Evolutionary conservation across 2,888 invertebrate genomes (phyloP).

Genomic region (Plebejus anna): DNA sequence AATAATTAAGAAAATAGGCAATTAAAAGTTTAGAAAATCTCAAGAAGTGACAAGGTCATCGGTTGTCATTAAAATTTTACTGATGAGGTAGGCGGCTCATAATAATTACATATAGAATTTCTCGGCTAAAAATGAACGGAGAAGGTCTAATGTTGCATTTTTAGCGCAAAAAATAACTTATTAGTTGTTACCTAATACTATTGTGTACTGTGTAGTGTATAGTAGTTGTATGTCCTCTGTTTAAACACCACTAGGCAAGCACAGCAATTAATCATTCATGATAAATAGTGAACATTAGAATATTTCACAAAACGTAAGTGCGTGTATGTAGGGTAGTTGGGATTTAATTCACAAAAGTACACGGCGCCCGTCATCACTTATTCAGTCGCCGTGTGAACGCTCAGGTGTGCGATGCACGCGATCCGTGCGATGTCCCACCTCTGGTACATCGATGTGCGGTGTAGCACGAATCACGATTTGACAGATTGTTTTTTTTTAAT

Average conservation of each 20-base stretch:
- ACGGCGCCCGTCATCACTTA: conserved; percentile 17
- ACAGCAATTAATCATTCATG: background rate
- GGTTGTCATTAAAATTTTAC: too few relatives aligned
- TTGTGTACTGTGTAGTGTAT: too few relatives aligned
- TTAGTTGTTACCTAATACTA: background rate
- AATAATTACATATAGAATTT: too few relatives aligned
- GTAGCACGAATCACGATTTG: background rate
- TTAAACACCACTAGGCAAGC: background rate
- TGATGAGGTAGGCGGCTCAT: too few relatives aligned
- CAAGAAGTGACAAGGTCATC: too few relatives aligned
- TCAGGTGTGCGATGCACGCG: conserved; percentile 1
- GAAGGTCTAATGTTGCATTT: too few relatives aligned
- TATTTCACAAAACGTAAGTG: conserved; percentile 14
- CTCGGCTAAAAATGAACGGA: too few relatives aligned
- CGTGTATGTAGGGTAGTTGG: conserved; percentile 18
- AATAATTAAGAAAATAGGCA: too few relatives aligned
- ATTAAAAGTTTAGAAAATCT: too few relatives aligned
- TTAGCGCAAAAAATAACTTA: too few relatives aligned
- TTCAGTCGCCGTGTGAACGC: conserved; percentile 25
- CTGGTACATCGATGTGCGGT: background rate
- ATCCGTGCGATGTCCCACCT: conserved; percentile 9
- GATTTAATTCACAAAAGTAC: conserved; percentile 14
- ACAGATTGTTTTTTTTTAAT: background rate
- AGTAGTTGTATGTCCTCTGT: background rate
- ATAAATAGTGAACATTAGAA: conserved; percentile 14